These are phyloP conservation scores for Neoascia interrupta DNA, from an alignment of 2,888 invertebrate genomes.

Conservation along the genomic window DNA sequence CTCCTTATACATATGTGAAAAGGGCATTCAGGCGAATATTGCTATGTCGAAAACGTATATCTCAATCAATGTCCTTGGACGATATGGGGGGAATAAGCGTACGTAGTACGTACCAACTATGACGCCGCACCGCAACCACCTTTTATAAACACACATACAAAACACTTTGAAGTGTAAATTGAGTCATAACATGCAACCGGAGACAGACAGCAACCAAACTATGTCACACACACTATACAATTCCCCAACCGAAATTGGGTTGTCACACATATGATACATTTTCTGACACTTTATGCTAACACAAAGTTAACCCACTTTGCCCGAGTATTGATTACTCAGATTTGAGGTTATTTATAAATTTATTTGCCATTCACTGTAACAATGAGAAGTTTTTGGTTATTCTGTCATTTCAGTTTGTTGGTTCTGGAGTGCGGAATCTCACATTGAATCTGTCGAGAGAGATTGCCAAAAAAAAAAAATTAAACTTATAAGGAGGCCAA, in stretches of 20 bases:
- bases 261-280: slow-evolving; percentile 37
- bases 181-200: slow-evolving; percentile 47
- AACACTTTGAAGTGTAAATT: slow-evolving; percentile 42
- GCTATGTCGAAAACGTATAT: too few species aligned
- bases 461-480: too few species aligned
- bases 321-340: slow-evolving; percentile 37
- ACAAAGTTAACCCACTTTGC: slow-evolving; percentile 47
- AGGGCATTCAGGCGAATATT: too few species aligned
- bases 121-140: slow-evolving; percentile 16
- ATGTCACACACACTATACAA: slow-evolving; percentile 41
- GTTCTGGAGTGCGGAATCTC: too few species aligned
- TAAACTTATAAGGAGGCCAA: too few species aligned
- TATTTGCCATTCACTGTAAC: slow-evolving; percentile 12
- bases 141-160: background rate
- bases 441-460: too few species aligned
- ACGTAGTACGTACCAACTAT: slow-evolving; percentile 25
- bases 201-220: slow-evolving; percentile 33
- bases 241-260: slow-evolving; percentile 26
- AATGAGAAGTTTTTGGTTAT: too few species aligned
- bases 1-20: too few species aligned
- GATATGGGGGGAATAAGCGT: slow-evolving; percentile 22
- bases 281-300: slow-evolving; percentile 32
- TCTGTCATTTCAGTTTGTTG: too few species aligned
- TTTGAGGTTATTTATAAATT: slow-evolving; percentile 48
- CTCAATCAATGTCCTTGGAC: slow-evolving; percentile 21